Base-by-base conservation (phyloP, 2,113 vertebrate genomes). In the Hypocryptadius cinnamomeus region DNA sequence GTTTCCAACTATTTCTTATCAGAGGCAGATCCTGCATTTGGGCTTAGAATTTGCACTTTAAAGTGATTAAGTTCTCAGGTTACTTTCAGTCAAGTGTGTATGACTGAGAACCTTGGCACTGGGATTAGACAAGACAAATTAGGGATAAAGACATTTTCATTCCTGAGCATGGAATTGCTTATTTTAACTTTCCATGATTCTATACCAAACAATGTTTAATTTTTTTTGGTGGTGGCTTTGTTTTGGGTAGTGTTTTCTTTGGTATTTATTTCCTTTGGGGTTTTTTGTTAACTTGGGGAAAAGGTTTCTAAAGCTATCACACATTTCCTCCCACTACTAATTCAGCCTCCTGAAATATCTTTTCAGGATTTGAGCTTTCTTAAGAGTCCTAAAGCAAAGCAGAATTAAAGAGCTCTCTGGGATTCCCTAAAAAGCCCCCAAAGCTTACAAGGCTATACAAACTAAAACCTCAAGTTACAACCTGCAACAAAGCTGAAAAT, bases 51-150 rank as follows among this genome's bases (percentile, higher is more conserved):
- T 74, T 60, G 42, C 63, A 65, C 66, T 81, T 86, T 84, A 35
- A 85, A 72, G 66, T 20, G 66, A 92, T 93, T 81, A 89, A 94
- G 68, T 73, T 94, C 88, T 90, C 68, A 11, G n/a, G 79, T 91
- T 93, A 87, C 81, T 87, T 85, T 83, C 81, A 91, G 79, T 91
- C 81, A 88, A 94, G 68, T 30, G 54, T 30, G 59, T 16, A 51
- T 54, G 77, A 54, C 59, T 59, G 65, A 73, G 64, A 85, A 81
- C 33, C 35, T 37, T 70, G 64, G 73, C 89, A 82, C 63, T 66
- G 27, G 27, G 33, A 73, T 33, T 42, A 73, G 81, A 79, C 85
- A 89, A 83, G 81, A 76, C 31, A 95, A 90, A 74, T 72, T 68
- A 90, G 16, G 76, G 48, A 93, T 64, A 79, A 35, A 50, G 64